Evolutionary conservation across 2,888 invertebrate genomes (phyloP), one percentile per base, ranked within the genome.

Genomic region (Malachius bipustulatus): DNA sequence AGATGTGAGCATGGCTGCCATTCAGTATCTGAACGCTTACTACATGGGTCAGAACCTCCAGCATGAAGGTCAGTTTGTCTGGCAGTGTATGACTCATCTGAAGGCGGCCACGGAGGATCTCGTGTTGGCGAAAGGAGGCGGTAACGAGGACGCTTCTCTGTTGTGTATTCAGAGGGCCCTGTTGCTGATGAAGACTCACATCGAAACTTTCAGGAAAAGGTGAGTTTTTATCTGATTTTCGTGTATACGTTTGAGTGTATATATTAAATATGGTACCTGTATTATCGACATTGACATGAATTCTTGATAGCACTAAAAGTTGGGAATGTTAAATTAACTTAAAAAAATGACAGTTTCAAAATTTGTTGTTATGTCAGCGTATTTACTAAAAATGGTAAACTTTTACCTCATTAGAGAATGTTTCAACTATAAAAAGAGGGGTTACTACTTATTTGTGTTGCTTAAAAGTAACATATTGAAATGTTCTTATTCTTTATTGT

Each of bases 1-100:
- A 63, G 91, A 93, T 56, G 93, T 94, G 2, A 90, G 90, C 44
- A 79, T 91, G 77, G 84, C 90, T 2, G 91, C 93, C 1, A 93
- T 93, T 48, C 89, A 91, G 57, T 90, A 90, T 57, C 71, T 94
- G 36, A 94, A 93, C 60, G 82, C 82, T 54, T 91, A 89, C 62
- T 94, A 93, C 62, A 89, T 93, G 76, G 85, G 88, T 4, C 83
- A 89, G 41, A 85, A 88, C 54, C 60, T 93, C 28, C 84, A 89
- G 46, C 80, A 88, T 49, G 93, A 93, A 62, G 82, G 84, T 39
- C 91, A 93, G 55, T 94, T 94, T 59, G 84, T 94, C 1, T 77
- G 85, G 27, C 82, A 89, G 46, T 93, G 93, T 58, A 93, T 93
- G 91, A 82, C 82, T 33, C 87, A 89, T 59, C 67, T 93, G 28